Conservation (phyloP, 2,888 invertebrate species). For the Mongoloraphidia duomilia region DNA sequence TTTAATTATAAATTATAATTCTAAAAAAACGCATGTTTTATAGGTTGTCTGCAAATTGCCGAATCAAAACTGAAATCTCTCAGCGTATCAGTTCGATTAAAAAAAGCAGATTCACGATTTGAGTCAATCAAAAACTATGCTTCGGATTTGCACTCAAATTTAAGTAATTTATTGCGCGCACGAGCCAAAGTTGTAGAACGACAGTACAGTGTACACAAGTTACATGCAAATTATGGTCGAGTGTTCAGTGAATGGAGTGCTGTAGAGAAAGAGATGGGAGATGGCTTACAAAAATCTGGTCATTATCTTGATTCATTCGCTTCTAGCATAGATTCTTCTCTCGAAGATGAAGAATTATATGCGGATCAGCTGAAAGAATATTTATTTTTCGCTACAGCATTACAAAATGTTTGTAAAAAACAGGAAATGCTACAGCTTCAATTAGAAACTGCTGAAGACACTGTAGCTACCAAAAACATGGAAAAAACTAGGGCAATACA, state of each 20-base stretch:
- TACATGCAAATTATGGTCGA: constrained; percentile 68
- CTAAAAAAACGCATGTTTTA: constrained; percentile 15
- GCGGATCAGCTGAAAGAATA: constrained; percentile 77
- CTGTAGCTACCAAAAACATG: constrained; percentile 31
- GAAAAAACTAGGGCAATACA: constrained; percentile 42
- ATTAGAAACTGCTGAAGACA: constrained; percentile 55
- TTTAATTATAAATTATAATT: neutral
- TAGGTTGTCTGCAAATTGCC: constrained; percentile 58
- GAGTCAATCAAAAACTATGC: constrained; percentile 64
- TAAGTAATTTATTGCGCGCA: constrained; percentile 42
- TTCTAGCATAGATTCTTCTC: constrained; percentile 49
- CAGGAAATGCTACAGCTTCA: constrained; percentile 59
- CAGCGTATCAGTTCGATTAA: constrained; percentile 57
- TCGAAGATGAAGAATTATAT: constrained; percentile 71
- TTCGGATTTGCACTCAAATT: constrained; percentile 48
- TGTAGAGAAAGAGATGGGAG: constrained; percentile 65
- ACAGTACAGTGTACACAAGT: constrained; percentile 60
- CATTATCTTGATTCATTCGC: constrained; percentile 41
- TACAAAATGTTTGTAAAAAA: constrained; percentile 59
- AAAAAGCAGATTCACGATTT: constrained; percentile 57
- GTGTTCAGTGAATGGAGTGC: constrained; percentile 78
- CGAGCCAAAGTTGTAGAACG: constrained; percentile 59
- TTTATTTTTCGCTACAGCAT: constrained; percentile 57
- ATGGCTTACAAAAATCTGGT: constrained; percentile 55
- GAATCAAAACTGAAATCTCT: constrained; percentile 65